Conservation (phyloP, 2,888 invertebrate genomes). For the Teleiodes luculella region DNA sequence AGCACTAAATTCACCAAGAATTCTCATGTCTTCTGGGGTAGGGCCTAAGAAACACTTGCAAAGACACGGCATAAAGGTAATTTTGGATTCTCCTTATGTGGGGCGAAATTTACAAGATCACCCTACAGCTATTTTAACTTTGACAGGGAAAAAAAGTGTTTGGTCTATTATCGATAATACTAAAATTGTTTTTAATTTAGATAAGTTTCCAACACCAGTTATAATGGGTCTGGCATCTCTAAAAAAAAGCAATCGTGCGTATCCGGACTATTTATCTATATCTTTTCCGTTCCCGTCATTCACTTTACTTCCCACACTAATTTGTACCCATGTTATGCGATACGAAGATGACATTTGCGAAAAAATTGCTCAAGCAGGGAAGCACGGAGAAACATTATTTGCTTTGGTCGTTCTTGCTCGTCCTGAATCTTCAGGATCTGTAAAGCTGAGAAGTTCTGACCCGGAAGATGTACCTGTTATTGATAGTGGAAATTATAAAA, state of each 20-base stretch:
- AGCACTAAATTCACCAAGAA: slow-evolving; percentile 87
- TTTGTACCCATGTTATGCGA: slow-evolving; percentile 31
- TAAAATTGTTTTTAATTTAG: slow-evolving; percentile 22
- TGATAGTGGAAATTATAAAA: slow-evolving; percentile 32
- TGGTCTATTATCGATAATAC: slow-evolving; percentile 23
- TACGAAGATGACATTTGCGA: slow-evolving; percentile 33
- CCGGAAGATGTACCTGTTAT: slow-evolving; percentile 40
- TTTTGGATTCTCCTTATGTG: slow-evolving; percentile 80
- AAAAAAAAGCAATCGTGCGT: slow-evolving; percentile 31
- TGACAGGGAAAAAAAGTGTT: slow-evolving; percentile 31
- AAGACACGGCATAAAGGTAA: slow-evolving; percentile 75
- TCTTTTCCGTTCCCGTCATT: slow-evolving; percentile 28
- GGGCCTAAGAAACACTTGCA: slow-evolving; percentile 81
- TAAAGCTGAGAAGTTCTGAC: slow-evolving; percentile 36
- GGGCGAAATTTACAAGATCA: slow-evolving; percentile 90
- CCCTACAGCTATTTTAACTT: slow-evolving; percentile 34
- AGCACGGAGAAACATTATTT: slow-evolving; percentile 26
- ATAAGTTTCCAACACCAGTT: slow-evolving; percentile 38
- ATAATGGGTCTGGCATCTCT: slow-evolving; percentile 41
- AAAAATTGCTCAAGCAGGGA: slow-evolving; percentile 24
- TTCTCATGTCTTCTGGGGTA: slow-evolving; percentile 89
- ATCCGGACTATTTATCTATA: slow-evolving; percentile 45
- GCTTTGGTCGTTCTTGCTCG: slow-evolving; percentile 30
- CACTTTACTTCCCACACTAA: slow-evolving; percentile 26
- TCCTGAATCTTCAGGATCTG: slow-evolving; percentile 44